phyloP scores from a whole-genome alignment of 2,888 invertebrate genomes.

The Craniophora ligustri region DNA sequence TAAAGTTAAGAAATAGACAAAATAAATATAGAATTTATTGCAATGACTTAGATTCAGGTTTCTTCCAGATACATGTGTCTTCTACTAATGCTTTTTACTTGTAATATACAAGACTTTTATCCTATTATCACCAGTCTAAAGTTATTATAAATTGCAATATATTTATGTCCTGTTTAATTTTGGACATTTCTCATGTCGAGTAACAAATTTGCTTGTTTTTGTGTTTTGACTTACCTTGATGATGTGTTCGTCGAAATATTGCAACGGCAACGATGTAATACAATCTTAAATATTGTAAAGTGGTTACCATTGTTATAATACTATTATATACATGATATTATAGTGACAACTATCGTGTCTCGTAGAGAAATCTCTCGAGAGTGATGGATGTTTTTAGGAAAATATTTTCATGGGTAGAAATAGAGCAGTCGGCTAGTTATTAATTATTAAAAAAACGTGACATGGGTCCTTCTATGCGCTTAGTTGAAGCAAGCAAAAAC shows the following conservation, averaged over 20 bases:
- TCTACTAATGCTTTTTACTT: not conserved
- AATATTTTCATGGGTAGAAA: constrained; percentile 30
- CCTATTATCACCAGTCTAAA: constrained; percentile 4
- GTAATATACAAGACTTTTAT: constrained; percentile 2
- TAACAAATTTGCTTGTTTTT: not conserved
- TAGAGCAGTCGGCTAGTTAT: constrained; percentile 48
- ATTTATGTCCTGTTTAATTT: constrained; percentile 1
- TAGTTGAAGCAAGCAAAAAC: constrained; percentile 43
- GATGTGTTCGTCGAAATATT: constrained; percentile 10
- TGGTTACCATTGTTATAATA: constrained; percentile 27
- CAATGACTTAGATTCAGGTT: constrained; percentile 25
- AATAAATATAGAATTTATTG: constrained; percentile 21
- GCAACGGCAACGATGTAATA: constrained; percentile 9
- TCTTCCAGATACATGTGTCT: constrained; percentile 23
- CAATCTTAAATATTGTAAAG: not conserved
- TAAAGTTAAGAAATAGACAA: constrained; percentile 28
- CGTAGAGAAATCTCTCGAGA: constrained; percentile 20
- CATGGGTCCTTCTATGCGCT: constrained; percentile 54
- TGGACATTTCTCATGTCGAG: not conserved
- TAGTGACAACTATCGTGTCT: constrained; percentile 16
- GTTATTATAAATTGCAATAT: not conserved
- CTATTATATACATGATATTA: constrained; percentile 16
- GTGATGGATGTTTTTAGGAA: constrained; percentile 18
- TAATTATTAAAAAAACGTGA: constrained; percentile 40
- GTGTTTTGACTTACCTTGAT: constrained; percentile 7